Evolutionary conservation across 1,140 invertebrate genomes (phyloP).

Genomic region (Coelopa frigida): DNA sequence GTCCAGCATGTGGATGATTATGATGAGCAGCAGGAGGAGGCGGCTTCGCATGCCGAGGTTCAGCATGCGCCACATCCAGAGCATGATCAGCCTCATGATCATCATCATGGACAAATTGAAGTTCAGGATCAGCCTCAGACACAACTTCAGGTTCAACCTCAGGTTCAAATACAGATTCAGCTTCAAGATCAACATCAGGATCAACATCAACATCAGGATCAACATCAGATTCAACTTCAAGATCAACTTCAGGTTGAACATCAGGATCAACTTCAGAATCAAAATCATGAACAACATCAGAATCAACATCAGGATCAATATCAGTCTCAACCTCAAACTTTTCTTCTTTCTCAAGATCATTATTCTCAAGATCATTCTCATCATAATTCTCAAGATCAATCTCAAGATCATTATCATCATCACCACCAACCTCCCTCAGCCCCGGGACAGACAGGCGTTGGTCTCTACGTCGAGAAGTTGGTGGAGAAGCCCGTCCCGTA

Average conservation of each 20-base stretch:
- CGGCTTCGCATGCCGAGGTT: constrained; percentile 17
- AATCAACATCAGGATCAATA: constrained; percentile 4
- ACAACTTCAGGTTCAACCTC: constrained; percentile 10
- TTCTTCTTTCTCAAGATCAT: too few relatives aligned
- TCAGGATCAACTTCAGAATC: constrained; percentile 14
- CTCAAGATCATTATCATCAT: neutral
- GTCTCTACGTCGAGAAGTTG: constrained; percentile 34
- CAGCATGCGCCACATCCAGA: constrained; percentile 1
- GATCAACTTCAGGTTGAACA: neutral
- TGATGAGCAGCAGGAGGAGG: constrained; percentile 23
- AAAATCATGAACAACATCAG: constrained; percentile 12
- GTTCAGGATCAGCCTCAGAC: neutral
- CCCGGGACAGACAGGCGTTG: neutral
- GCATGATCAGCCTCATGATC: neutral
- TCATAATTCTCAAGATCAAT: neutral
- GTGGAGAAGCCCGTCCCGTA: constrained; percentile 45
- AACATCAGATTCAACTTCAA: constrained; percentile 3
- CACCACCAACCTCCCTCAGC: too few relatives aligned
- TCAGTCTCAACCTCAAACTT: neutral
- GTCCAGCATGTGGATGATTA: constrained; percentile 29
- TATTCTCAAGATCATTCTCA: too few relatives aligned
- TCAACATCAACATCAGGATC: neutral
- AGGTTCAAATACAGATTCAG: constrained; percentile 14
- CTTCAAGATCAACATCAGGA: constrained; percentile 3
- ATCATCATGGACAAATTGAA: neutral